Evolutionary conservation across 1,140 invertebrate species (phyloP), one percentile per base, ranked within the genome.

Genomic region (Hylaeus volcanicus): DNA sequence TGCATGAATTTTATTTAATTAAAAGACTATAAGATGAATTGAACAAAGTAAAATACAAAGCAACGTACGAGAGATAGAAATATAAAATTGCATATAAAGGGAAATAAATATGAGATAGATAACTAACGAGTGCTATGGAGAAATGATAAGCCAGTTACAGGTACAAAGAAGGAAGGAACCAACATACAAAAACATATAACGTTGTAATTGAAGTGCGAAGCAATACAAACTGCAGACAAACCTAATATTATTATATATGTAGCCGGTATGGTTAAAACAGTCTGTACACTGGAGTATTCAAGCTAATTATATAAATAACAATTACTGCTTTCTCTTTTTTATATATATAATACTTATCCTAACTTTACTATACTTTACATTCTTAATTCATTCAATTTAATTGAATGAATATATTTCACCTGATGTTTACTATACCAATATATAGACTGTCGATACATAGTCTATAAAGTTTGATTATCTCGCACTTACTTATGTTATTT

Each of bases 401-500:
- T 41, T 1, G 3, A 60, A 3, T 37, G 9, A 26, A 37, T 3
- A 45, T 37, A 79, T 79, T 41, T 63, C n/a, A 26, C 39, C 37
- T 73, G 0, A 15, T 0, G 8, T 15, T 48, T 26, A 11, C 12
- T 43, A 79, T 37, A 48, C 48, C 68, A 68, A 64, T 71, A 60
- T 85, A 65, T 69, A 79, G 76, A 63, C 45, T 82, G 73, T 15
- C 69, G 64, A 61, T 41, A 65, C 1, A 51, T 69, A 26, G 5
- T 73, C 48, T 61, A 63, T 55, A 39, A 14, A 51, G 37, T 61
- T 61, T 68, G 39, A 69, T 70, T 63, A 71, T n/a, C 63, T 66
- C 80, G 61, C 65, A 93, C 92, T 93, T 90, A 93, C 92, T 92
- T 69, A 92, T 92, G 55, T 90, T 92, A 78, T 91, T 93, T 11